phyloP scores from a whole-genome alignment of 1,140 invertebrate species.

The Eciton burchellii region DNA sequence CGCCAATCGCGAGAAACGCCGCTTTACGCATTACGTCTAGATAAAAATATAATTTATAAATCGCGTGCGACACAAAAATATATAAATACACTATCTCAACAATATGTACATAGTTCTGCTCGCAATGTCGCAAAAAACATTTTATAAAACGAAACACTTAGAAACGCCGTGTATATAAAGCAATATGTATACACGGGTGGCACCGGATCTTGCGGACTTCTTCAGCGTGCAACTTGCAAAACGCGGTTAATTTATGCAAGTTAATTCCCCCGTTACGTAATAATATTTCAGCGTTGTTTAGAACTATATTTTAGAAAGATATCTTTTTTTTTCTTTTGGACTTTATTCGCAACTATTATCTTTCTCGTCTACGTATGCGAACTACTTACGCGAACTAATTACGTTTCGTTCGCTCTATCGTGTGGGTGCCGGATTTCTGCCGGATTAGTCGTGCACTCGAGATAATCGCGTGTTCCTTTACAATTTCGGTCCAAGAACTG shows the following conservation, averaged over 20 bases:
- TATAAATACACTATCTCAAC: constrained; percentile 52
- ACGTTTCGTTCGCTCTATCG: constrained; percentile 38
- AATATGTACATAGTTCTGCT: constrained; percentile 56
- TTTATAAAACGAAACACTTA: constrained; percentile 47
- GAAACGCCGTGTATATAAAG: constrained; percentile 54
- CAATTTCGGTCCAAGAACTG: neutral
- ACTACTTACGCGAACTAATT: constrained; percentile 52
- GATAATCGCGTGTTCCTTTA: neutral
- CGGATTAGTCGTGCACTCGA: constrained; percentile 32
- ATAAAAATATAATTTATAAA: constrained; percentile 58
- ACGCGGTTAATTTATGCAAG: constrained; percentile 50
- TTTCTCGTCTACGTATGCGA: constrained; percentile 13
- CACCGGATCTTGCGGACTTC: constrained; percentile 54
- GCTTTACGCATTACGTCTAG: constrained; percentile 36
- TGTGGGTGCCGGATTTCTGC: constrained; percentile 17
- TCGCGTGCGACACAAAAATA: constrained; percentile 28
- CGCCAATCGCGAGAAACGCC: constrained; percentile 17
- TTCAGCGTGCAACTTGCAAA: constrained; percentile 52
- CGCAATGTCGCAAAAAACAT: constrained; percentile 32
- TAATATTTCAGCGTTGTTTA: constrained; percentile 49
- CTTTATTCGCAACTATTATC: constrained; percentile 39
- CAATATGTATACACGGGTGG: constrained; percentile 26
- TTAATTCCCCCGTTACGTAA: constrained; percentile 41
- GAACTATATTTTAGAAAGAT: constrained; percentile 53
- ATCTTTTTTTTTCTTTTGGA: constrained; percentile 14